A percentile compares a stretch with the other conserved stretches of the same genome.
Conservation (phyloP, 1,140 invertebrate genomes). For the Matsumurasca onukii region DNA sequence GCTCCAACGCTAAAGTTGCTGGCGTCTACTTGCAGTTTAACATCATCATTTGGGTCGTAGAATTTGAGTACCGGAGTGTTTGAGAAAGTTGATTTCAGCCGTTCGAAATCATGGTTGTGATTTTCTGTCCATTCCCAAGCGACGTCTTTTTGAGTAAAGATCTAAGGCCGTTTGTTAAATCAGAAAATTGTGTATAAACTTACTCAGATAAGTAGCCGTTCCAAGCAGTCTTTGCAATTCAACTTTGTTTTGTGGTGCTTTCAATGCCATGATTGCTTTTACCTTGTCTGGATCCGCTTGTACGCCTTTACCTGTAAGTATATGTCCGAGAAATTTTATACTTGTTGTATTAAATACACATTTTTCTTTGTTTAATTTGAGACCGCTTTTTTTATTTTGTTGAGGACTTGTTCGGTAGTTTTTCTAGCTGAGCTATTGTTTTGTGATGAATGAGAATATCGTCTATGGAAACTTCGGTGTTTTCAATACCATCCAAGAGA, state of each 20-base stretch:
- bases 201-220: background rate
- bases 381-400: background rate
- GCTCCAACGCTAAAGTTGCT: background rate
- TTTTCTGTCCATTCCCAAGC: background rate
- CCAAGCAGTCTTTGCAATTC: background rate
- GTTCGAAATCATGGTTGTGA: background rate
- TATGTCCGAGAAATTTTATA: constrained; percentile 4
- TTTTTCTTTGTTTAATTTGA: background rate
- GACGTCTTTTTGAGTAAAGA: background rate
- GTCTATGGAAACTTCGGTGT: background rate
- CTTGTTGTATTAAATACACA: background rate
- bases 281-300: background rate
- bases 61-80: background rate
- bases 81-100: background rate
- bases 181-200: background rate
- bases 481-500: background rate
- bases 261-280: background rate
- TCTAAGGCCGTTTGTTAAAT: background rate
- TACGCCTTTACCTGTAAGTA: background rate
- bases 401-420: background rate
- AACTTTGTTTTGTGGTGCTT: background rate
- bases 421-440: too few relatives aligned
- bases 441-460: too few relatives aligned
- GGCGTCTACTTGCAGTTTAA: background rate
- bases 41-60: background rate